Base-by-base conservation (phyloP, 2,888 invertebrate genomes). In the Crossocerus cetratus region DNA sequence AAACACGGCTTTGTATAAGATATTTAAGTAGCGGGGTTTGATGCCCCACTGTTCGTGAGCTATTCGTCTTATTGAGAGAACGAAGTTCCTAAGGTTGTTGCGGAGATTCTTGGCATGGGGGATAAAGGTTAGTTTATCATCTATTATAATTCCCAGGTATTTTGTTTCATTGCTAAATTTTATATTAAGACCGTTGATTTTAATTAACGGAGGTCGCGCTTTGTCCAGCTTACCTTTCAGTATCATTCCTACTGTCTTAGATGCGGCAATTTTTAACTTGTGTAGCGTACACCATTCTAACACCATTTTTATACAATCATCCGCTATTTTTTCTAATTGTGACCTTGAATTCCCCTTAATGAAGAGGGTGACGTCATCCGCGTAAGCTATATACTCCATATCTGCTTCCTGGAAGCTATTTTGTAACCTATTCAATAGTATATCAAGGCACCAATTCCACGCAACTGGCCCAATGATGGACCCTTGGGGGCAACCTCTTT, bases 401-500 rank as follows among this genome's bases (percentile, higher is more conserved):
- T 62, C 42, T 0, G 58, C 44, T 13, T 23, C 3, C 2, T 61
- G 3, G 0, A 20, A 32, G 2, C 3, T 21, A 2, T 13, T 18
- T 1, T 44, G n/a, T 0, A 70, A 0, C 11, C 20, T n/a, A 2
- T 32, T 49, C 0, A 82, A 67, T 3, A 78, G 32, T 2, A 59
- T 57, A 18, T 82, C 75, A 61, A 80, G 73, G 0, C 69, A 23
- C 20, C 74, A 58, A 32, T 76, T 74, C 80, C 82, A 83, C 0
- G 78, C 68, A 0, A 59, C 11, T 0, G 82, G 82, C 0, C 81
- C 77, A 0, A 81, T 65, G 0, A 82, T 76, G 1, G 80, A 81
- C 0, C 82, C 84, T 69, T 83, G 84, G 0, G 83, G 83, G 54
- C 81, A 81, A 0, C 81, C 82, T 16, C 21, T 65, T 53, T 53